phyloP scores from a whole-genome alignment of 2,888 invertebrate species.

The Andrena trimmerana region DNA sequence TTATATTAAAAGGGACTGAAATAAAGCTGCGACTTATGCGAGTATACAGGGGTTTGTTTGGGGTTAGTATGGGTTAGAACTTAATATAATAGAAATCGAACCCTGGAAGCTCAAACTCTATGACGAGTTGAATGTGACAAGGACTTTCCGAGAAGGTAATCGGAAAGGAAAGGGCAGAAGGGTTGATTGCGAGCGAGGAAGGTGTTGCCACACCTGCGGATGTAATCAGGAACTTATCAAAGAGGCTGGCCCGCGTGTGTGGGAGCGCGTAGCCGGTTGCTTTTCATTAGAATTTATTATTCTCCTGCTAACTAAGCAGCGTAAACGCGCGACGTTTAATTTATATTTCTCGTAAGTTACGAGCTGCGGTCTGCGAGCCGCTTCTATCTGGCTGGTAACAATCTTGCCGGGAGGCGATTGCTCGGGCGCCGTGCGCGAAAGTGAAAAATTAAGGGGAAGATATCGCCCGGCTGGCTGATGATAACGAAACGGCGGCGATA shows the following conservation, averaged over 20 bases:
- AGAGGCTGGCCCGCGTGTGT: conserved; percentile 24
- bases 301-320: conserved; percentile 68
- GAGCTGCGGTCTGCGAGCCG: conserved; percentile 28
- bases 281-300: conserved; percentile 75
- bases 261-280: conserved; percentile 47
- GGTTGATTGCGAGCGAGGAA: conserved; percentile 28
- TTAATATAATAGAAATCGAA: no score
- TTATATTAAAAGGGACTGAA: not conserved
- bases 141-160: conserved; percentile 5
- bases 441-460: conserved; percentile 58
- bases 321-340: conserved; percentile 70
- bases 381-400: conserved; percentile 39
- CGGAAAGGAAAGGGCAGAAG: conserved; percentile 23
- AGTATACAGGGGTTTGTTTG: no score
- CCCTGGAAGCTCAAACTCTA: not conserved
- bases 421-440: conserved; percentile 35
- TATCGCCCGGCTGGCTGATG: conserved; percentile 25
- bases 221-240: conserved; percentile 67
- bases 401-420: conserved; percentile 46
- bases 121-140: not conserved
- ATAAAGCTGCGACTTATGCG: not conserved
- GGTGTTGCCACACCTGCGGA: conserved; percentile 14
- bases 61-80: no score
- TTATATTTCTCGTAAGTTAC: conserved; percentile 66
- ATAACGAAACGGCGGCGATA: conserved; percentile 53